Conservation (phyloP, 2,797 vertebrate species). For the Kryptolebias ocellatus region DNA sequence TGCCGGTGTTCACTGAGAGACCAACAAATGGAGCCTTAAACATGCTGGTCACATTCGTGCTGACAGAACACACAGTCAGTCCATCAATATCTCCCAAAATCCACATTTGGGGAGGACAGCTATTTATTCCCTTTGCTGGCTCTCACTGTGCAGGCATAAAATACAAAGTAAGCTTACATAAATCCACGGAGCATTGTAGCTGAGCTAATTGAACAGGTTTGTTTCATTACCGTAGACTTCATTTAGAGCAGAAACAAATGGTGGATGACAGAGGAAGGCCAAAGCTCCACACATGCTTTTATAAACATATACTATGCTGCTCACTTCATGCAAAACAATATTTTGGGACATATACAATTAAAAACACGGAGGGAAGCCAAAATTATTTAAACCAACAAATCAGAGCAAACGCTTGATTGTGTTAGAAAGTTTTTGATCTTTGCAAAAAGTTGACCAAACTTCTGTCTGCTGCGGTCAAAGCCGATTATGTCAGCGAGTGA, state of each 20-base stretch:
- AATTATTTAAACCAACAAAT: conserved; percentile 20
- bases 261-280: conserved; percentile 20
- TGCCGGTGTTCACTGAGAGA: conserved; percentile 23
- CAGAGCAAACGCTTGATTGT: conserved; percentile 13
- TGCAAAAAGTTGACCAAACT: conserved; percentile 51
- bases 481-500: conserved; percentile 64
- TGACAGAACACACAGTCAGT: conserved; percentile 61
- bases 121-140: conserved; percentile 18
- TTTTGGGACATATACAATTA: conserved; percentile 2
- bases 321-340: conserved; percentile 15
- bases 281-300: conserved; percentile 2
- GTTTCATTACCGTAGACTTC: conserved; percentile 55
- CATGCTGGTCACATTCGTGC: conserved; percentile 66
- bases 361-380: conserved; percentile 7
- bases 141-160: conserved; percentile 34
- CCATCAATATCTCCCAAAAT: conserved; percentile 60
- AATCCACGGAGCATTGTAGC: conserved; percentile 44
- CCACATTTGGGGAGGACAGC: conserved; percentile 50
- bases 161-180: conserved; percentile 47
- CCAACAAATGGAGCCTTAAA: conserved; percentile 36
- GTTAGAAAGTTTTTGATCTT: conserved; percentile 54
- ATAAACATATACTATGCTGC: conserved; percentile 5
- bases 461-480: conserved; percentile 53
- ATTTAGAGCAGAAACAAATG: conserved; percentile 59
- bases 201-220: conserved; percentile 55